Evolutionary conservation across 2,888 invertebrate genomes (phyloP), one percentile per base, ranked within the genome.

Genomic region (Hypsopygia costalis): DNA sequence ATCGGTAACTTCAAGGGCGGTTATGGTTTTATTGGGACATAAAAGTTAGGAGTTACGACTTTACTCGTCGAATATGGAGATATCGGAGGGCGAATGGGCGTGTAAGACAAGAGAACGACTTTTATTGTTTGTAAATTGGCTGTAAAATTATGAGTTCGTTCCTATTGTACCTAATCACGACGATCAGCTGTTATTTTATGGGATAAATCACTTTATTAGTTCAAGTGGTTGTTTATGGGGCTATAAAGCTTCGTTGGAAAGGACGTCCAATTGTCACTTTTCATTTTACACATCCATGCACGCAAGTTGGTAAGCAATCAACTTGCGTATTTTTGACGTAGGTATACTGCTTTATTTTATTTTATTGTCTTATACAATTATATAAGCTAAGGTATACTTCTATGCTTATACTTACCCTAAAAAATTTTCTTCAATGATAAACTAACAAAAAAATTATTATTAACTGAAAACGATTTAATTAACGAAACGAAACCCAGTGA

Each of bases 61-160:
- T 63, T 72, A 69, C 56, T 66, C 74, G 70, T 77, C 74, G 73
- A 83, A 82, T 83, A 85, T 86, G 82, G 82, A 83, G 82, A 87
- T 83, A 85, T 83, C 74, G 73, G 76, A 76, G 81, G 85, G 85
- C 66, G 80, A 80, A 80, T 78, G 79, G 76, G 81, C 79, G 80
- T 78, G 79, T 81, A 81, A 82, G 81, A 85, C 81, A 80, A 83
- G 81, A 80, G 78, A 78, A 72, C 74, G 81, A 82, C 83, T 88
- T 89, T 89, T 89, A 89, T 89, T 89, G 89, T 89, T 89, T 88
- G 87, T 86, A 88, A 89, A 89, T 89, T 89, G 89, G 82, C 82
- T 85, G 88, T 89, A 89, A 89, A 89, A 86, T 89, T 87, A 89
- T 87, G 85, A 87, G 78, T 72, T 80, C 64, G 73, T 70, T 80